Percentiles rank a stretch among this genome's conserved stretches.
Conservation (phyloP, 2,797 vertebrate species). For the Vipera ursinii region DNA sequence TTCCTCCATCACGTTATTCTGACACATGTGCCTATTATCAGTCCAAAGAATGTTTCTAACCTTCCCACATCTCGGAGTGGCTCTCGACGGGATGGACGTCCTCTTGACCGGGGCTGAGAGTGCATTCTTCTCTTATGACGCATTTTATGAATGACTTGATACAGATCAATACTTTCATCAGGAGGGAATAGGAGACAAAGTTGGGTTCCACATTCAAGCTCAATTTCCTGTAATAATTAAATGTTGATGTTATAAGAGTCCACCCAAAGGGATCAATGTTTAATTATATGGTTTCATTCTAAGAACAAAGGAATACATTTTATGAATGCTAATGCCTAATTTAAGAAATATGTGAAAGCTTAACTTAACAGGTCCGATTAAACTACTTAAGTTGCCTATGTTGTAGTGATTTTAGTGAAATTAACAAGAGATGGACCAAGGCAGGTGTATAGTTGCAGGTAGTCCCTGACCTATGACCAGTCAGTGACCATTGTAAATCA, state of each 20-base stretch:
- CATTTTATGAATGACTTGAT: constrained; percentile 95
- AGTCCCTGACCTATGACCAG: not conserved
- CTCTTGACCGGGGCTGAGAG: constrained; percentile 90
- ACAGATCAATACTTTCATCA: constrained; percentile 96
- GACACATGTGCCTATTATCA: constrained; percentile 86
- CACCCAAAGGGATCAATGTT: not conserved
- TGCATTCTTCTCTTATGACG: constrained; percentile 95
- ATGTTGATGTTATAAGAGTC: constrained; percentile 57
- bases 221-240: constrained; percentile 89
- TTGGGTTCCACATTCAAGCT: constrained; percentile 90
- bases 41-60: constrained; percentile 99
- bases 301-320: not conserved
- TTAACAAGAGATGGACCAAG: not conserved
- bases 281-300: not conserved
- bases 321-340: not conserved
- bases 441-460: not conserved
- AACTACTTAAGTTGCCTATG: not conserved
- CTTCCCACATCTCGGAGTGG: constrained; percentile 94
- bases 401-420: not conserved
- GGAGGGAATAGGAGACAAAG: constrained; percentile 95
- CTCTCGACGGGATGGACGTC: constrained; percentile 90
- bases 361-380: not conserved
- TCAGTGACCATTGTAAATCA: not conserved
- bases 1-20: constrained; percentile 86
- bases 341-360: not conserved